These are phyloP conservation scores for Eurytoma californica DNA, from an alignment of 2,888 invertebrate species.

Conservation along the genomic window DNA sequence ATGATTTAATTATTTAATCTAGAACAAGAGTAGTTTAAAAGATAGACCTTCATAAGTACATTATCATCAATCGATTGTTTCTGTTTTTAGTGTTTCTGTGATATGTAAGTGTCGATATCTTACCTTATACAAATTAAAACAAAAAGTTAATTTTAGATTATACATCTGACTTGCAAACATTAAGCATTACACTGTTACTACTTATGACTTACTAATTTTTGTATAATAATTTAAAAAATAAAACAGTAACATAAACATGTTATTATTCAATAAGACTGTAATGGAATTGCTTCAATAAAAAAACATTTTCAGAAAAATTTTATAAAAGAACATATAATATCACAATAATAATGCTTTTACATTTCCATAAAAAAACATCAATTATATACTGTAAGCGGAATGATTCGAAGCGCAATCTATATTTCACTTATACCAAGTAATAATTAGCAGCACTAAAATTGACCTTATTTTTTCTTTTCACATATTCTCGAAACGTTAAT, in stretches of 20 bases:
- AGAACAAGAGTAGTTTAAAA: conserved; percentile 35
- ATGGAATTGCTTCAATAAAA: conserved; percentile 33
- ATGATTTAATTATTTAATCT: conserved; percentile 23
- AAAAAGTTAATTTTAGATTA: conserved; percentile 5
- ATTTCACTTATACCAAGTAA: conserved; percentile 4
- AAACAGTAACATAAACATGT: conserved; percentile 34
- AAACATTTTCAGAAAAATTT: conserved; percentile 36
- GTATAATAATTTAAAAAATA: conserved; percentile 26
- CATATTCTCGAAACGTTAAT: conserved; percentile 30
- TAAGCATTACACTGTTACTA: conserved; percentile 43
- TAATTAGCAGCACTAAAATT: conserved; percentile 23
- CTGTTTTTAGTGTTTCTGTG: conserved; percentile 26
- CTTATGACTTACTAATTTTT: conserved; percentile 19
- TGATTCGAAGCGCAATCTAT: conserved; percentile 32
- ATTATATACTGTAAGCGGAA: conserved; percentile 47
- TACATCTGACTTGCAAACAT: conserved; percentile 40
- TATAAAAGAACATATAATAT: conserved; percentile 43
- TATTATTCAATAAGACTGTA: conserved; percentile 18
- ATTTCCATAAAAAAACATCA: conserved; percentile 33
- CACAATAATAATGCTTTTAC: conserved; percentile 48
- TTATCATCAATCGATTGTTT: not conserved
- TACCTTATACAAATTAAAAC: conserved; percentile 38
- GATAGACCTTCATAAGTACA: not conserved
- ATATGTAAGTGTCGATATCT: conserved; percentile 28
- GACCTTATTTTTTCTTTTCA: conserved; percentile 26